Evolutionary conservation across 2,888 invertebrate species (phyloP).

Genomic region (Steinernema carpocapsae): DNA sequence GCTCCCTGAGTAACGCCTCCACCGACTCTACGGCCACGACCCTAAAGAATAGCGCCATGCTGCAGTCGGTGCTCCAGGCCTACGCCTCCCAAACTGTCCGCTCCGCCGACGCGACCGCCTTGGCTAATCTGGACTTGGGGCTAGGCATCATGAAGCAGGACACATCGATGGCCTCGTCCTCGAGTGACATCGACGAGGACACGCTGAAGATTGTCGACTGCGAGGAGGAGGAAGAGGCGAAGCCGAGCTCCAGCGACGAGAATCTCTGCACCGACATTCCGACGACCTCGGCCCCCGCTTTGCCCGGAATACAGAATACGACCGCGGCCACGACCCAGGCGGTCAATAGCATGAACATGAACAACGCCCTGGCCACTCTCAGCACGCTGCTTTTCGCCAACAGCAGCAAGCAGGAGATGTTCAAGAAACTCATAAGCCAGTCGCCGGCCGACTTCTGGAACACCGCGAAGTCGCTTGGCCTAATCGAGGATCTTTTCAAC

Average conservation of each 20-base stretch:
- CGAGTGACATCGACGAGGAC: slow-evolving; percentile 19
- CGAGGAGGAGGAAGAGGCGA: slow-evolving; percentile 21
- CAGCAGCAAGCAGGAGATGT: slow-evolving; percentile 30
- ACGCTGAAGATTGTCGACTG: slow-evolving; percentile 11
- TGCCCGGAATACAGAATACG: neutral
- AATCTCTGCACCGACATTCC: slow-evolving; percentile 18
- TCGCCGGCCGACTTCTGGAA: slow-evolving; percentile 31
- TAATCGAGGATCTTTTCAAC: slow-evolving; percentile 61
- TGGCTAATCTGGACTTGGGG: slow-evolving; percentile 6
- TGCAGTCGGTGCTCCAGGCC: slow-evolving; percentile 30
- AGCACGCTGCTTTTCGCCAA: slow-evolving; percentile 22
- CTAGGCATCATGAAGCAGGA: neutral
- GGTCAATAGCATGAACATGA: neutral
- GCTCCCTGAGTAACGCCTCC: slow-evolving; percentile 36
- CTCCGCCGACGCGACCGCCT: slow-evolving; percentile 24
- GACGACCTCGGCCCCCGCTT: neutral
- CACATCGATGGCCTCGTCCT: neutral
- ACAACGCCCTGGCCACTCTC: slow-evolving; percentile 1
- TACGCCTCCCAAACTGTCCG: slow-evolving; percentile 27
- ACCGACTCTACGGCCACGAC: slow-evolving; percentile 19
- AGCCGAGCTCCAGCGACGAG: slow-evolving; percentile 30
- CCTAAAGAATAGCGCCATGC: slow-evolving; percentile 25
- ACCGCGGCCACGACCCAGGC: neutral
- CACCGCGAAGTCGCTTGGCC: slow-evolving; percentile 40
- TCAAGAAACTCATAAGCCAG: slow-evolving; percentile 22